Evolutionary conservation across 2,888 invertebrate species (phyloP).

Genomic region (Megalurothrips usitatus): DNA sequence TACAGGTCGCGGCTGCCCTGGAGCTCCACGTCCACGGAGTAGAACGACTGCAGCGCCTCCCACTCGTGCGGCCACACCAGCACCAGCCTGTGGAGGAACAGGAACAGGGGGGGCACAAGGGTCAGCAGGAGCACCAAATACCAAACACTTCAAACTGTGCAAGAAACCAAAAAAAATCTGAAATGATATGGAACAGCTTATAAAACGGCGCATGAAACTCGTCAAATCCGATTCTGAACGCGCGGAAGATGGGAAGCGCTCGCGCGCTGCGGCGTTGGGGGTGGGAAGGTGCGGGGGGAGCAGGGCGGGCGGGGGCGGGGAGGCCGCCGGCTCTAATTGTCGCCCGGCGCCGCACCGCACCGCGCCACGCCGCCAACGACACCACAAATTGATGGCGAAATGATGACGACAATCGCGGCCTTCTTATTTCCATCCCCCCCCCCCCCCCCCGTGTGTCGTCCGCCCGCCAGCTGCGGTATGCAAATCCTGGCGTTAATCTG

Average conservation of each 20-base stretch:
- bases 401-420: conserved; percentile 11
- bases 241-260: no score
- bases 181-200: no score
- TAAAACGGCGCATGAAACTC: no score
- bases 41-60: conserved; percentile 5
- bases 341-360: background rate
- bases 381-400: conserved; percentile 11
- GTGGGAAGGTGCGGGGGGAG: background rate
- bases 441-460: no score
- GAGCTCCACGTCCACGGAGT: conserved; percentile 5
- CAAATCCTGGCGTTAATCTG: conserved; percentile 18
- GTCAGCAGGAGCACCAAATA: background rate
- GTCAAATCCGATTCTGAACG: no score
- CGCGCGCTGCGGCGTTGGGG: no score
- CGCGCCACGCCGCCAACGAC: background rate
- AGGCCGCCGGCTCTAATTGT: background rate
- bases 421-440: background rate
- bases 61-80: conserved; percentile 8
- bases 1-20: background rate
- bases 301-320: background rate
- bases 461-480: conserved; percentile 4
- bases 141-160: background rate
- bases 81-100: background rate
- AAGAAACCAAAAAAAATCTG: no score
- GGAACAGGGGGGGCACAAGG: no score